phyloP scores from a whole-genome alignment of 2,113 vertebrate genomes.

The Sinocyclocheilus grahami region DNA sequence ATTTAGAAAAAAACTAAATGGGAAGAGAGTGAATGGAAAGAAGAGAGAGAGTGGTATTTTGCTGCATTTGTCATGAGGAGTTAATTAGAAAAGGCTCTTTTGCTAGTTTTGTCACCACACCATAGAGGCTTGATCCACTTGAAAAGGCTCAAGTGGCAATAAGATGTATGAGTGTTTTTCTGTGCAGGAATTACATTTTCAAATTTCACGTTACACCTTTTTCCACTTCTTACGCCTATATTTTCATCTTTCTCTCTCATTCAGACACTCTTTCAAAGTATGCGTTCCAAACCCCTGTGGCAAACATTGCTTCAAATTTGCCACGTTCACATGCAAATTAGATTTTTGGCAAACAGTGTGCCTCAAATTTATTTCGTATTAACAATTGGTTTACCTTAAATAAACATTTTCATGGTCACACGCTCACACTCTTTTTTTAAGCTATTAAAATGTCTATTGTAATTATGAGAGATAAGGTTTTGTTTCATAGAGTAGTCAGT shows the following conservation, averaged over 20 bases:
- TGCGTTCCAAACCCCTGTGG: neutral
- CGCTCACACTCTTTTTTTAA: no score
- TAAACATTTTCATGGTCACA: neutral
- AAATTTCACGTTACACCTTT: neutral
- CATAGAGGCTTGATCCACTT: constrained; percentile 16
- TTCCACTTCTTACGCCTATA: neutral
- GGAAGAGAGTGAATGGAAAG: constrained; percentile 12
- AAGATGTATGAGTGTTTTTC: neutral
- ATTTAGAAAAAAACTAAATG: constrained; percentile 31
- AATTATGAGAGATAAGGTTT: neutral
- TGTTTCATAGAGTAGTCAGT: neutral
- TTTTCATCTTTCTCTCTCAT: neutral
- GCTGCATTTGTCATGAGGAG: constrained; percentile 34
- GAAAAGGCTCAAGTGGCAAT: neutral
- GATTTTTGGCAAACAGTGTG: neutral
- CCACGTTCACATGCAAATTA: neutral
- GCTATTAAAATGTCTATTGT: neutral
- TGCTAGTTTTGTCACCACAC: constrained; percentile 20
- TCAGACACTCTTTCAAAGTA: neutral
- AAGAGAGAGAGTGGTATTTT: neutral
- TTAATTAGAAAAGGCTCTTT: constrained; percentile 30
- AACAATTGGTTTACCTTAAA: neutral
- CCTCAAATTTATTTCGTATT: neutral
- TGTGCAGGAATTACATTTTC: neutral
- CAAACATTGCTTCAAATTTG: neutral